phyloP scores from a whole-genome alignment of 2,797 vertebrate species.

The Bradypodion ventrale region DNA sequence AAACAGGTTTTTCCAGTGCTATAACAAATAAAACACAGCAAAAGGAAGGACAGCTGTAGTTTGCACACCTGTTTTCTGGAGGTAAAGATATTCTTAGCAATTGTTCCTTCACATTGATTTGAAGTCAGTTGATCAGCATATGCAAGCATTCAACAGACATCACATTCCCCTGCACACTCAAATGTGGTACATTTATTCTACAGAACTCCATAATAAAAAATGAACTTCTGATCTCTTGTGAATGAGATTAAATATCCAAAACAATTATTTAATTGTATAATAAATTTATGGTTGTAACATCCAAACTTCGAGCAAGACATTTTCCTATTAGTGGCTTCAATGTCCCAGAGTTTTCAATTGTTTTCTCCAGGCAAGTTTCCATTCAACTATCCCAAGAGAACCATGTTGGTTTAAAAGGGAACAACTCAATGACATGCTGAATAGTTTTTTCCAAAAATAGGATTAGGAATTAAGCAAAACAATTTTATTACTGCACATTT shows the following conservation, averaged over 20 bases:
- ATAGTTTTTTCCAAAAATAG: too few relatives aligned
- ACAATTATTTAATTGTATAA: slow-evolving; percentile 25
- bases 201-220: slow-evolving; percentile 9
- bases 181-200: not conserved
- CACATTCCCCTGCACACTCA: not conserved
- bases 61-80: slow-evolving; percentile 7
- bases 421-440: too few relatives aligned
- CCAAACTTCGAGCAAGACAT: not conserved
- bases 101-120: slow-evolving; percentile 6
- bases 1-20: not conserved
- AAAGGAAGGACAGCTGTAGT: not conserved
- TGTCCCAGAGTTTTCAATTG: not conserved
- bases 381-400: too few relatives aligned
- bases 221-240: not conserved
- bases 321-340: not conserved
- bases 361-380: too few relatives aligned
- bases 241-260: slow-evolving; percentile 1
- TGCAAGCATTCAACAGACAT: not conserved
- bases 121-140: slow-evolving; percentile 33
- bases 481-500: too few relatives aligned
- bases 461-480: too few relatives aligned
- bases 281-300: not conserved
- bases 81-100: not conserved
- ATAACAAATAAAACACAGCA: not conserved
- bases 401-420: too few relatives aligned